Evolutionary conservation across 2,888 invertebrate genomes (phyloP).

Genomic region (Gonocerus acuteangulatus): DNA sequence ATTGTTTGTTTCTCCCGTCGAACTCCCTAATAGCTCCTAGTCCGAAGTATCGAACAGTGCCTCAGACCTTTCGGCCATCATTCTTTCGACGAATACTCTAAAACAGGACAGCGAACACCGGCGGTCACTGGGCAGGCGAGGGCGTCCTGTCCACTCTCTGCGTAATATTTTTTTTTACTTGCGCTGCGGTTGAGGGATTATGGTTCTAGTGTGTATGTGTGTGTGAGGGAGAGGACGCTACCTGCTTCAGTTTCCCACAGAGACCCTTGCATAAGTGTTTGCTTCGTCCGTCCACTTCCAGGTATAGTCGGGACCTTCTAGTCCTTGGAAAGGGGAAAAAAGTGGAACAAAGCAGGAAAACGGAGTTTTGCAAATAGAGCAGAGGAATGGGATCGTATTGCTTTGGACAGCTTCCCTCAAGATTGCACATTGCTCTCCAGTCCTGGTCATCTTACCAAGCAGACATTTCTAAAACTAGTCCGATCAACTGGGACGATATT

Average conservation of each 20-base stretch:
- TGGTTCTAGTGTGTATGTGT: not conserved
- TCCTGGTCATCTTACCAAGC: not conserved
- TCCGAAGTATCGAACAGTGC: no score
- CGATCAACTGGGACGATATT: no score
- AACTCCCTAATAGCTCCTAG: no score
- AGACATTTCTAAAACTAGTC: not conserved
- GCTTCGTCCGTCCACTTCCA: slow-evolving; percentile 14
- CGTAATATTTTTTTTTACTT: not conserved
- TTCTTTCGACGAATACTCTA: no score
- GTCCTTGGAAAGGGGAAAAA: slow-evolving; percentile 1
- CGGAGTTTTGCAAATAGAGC: slow-evolving; percentile 20
- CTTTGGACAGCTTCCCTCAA: not conserved
- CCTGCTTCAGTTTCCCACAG: slow-evolving; percentile 21
- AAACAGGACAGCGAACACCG: no score
- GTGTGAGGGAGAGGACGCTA: not conserved
- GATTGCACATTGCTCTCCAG: not conserved
- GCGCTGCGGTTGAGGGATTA: not conserved
- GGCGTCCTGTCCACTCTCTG: slow-evolving; percentile 14
- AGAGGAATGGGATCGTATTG: slow-evolving; percentile 13
- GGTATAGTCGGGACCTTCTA: slow-evolving; percentile 9
- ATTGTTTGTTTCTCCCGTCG: no score
- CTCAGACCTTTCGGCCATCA: no score
- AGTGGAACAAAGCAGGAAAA: slow-evolving; percentile 14
- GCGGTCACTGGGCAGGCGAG: no score
- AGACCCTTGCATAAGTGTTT: slow-evolving; percentile 23